Base-by-base conservation (phyloP, 2,797 vertebrate species). In the Myiotriccus ornatus region DNA sequence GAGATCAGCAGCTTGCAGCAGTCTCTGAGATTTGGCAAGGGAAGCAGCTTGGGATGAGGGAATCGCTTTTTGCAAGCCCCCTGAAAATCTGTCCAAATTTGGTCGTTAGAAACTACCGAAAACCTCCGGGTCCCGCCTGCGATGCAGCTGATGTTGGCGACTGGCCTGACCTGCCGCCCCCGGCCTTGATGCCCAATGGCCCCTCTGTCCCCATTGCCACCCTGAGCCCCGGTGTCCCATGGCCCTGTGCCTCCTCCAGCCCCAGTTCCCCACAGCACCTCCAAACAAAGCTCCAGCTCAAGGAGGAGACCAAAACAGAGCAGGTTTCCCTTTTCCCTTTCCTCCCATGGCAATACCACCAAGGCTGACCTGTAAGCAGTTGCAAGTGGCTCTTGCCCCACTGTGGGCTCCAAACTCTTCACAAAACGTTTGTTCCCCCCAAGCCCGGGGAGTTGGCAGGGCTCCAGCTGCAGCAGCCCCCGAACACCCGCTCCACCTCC, bases 11-110 rank as follows among this genome's bases (percentile, higher is more conserved):
- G 94, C 88, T 93, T 83, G 92, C 87, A 86, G 87, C 82, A 86
- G 68, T 7, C 86, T 73, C 82, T 15, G 52, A 41, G 39, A 30
- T 10, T 49, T 85, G 82, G 79, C 82, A 70, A 22, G 39, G 39
- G 27, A 70, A 69, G 79, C 43, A 52, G 87, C 56, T 84, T 56
- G 46, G 52, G 68, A 93, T 81, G 80, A 67, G 64, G 84, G 87
- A 89, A 91, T 60, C 0, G 49, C 57, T 63, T 85, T 50, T 30
- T 27, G 56, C 47, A 43, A 80, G 62, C 84, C 84, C 91, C 94
- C 95, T 86, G 78, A 87, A 94, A 95, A 94, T 86, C 96, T 67
- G 57, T 63, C 94, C 91, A 91, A 92, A 95, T 79, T 78, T 81
- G 92, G 84, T 2, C 34, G 16, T 81, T 81, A 44, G 62, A 75